Conservation (phyloP, 2,797 vertebrate genomes). For the Pogonophryne albipinna region DNA sequence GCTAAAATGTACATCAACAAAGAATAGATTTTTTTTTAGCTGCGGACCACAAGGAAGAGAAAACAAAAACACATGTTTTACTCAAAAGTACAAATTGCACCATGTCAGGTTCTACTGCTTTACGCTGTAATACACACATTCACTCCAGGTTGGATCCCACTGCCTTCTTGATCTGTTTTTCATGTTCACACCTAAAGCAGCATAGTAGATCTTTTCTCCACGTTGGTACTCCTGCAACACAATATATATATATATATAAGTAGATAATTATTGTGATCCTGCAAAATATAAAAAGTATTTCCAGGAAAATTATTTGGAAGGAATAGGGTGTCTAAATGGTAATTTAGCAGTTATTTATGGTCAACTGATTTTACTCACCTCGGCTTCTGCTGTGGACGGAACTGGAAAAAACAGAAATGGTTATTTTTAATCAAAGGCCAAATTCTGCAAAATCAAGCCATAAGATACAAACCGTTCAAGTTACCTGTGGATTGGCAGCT, state of each 20-base stretch:
- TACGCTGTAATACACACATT: conserved; percentile 30
- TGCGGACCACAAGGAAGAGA: not conserved
- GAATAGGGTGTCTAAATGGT: not conserved
- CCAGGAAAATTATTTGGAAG: not conserved
- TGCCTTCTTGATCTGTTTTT: not conserved
- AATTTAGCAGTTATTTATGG: not conserved
- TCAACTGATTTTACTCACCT: not conserved
- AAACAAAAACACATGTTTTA: too few relatives aligned
- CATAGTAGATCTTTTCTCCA: conserved; percentile 16
- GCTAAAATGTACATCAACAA: not conserved
- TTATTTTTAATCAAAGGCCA: not conserved
- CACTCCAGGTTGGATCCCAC: conserved; percentile 3
- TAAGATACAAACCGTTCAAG: not conserved
- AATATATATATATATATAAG: not conserved
- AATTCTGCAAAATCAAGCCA: too few relatives aligned
- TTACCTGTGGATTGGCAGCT: conserved; percentile 10
- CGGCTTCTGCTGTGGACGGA: not conserved
- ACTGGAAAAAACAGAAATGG: not conserved
- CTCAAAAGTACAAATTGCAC: not conserved
- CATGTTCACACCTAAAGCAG: conserved; percentile 13
- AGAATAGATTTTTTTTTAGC: not conserved
- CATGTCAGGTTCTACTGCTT: conserved; percentile 7
- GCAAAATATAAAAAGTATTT: not conserved
- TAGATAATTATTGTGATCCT: not conserved
- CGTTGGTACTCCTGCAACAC: conserved; percentile 1